A percentile compares a stretch with the other conserved stretches of the same genome.
phyloP scores from a whole-genome alignment of 2,113 vertebrate species.

The Ceyx cyanopectus region DNA sequence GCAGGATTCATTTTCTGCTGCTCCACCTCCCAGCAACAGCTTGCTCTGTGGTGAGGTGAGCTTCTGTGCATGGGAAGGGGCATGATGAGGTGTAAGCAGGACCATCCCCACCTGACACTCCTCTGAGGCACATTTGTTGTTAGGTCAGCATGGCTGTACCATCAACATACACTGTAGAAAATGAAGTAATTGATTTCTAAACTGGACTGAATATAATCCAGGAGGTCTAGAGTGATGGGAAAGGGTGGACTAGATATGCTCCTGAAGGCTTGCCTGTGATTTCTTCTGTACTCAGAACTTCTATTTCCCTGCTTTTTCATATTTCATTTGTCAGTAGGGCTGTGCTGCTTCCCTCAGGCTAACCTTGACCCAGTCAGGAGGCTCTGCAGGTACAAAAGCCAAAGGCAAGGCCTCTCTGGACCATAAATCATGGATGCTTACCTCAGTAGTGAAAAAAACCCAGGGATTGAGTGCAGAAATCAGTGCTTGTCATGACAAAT shows the following conservation, averaged over 20 bases:
- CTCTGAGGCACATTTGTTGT: not conserved
- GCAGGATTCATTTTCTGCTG: not conserved
- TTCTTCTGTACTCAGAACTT: not conserved
- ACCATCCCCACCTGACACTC: not conserved
- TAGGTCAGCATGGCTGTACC: not conserved
- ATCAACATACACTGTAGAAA: not conserved
- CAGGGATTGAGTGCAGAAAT: not conserved
- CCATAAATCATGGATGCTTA: not conserved
- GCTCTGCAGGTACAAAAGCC: not conserved
- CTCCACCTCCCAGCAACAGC: not conserved
- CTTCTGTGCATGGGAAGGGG: not conserved
- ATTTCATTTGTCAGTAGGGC: not conserved
- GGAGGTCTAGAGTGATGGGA: not conserved
- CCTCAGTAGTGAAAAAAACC: not conserved
- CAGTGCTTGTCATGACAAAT: not conserved
- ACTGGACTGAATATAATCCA: not conserved
- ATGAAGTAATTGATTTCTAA: not conserved
- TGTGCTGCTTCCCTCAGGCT: not conserved
- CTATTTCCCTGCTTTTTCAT: not conserved
- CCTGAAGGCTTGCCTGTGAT: not conserved
- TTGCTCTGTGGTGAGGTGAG: not conserved
- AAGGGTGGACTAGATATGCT: not conserved
- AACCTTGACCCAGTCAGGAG: not conserved
- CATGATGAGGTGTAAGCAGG: not conserved
- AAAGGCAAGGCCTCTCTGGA: not conserved